Evolutionary conservation across 1,140 invertebrate genomes (phyloP), one percentile per base, ranked within the genome.

Genomic region (Drosophila guanche): DNA sequence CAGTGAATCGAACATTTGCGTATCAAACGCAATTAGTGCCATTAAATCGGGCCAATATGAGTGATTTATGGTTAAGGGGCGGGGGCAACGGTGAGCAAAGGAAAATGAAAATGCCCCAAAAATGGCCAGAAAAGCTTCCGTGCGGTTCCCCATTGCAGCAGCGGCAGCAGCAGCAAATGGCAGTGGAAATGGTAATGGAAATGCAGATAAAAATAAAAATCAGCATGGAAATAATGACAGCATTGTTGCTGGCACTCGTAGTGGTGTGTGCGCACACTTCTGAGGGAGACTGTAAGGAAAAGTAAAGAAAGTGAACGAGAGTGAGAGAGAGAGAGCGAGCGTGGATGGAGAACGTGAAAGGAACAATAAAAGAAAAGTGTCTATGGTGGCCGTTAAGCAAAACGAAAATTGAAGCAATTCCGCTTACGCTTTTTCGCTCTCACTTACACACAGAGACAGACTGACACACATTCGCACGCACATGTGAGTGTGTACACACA

Each of bases 391-490:
- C 79, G 83, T 88, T 88, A 88, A 89, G 75, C 78, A 88, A 83
- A 88, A 88, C 78, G 83, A 88, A 88, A 88, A 88, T 88, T 88
- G 78, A 88, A 88, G 83, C 84, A 88, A 88, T 88, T 88, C 76
- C 71, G 67, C 71, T 65, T 78, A 59, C 60, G 58, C 66, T 52
- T 61, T 50, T 52, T 47, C 33, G 57, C 60, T 47, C 59, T 12
- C 58, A 62, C 68, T 63, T 27, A 76, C 52, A 62, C 48, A 43
- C 29, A 20, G 3, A 37, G n/a, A 41, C 29, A 51, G 20, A 12
- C 29, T 50, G 41, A 27, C 29, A 59, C 22, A 48, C 16, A 1
- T 20, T 20, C 22, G 27, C 47, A 62, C 41, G 16, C 56, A 52
- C 59, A 37, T 37, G 33, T 12, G 10, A 10, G 10, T 4, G 10